phyloP scores from a whole-genome alignment of 2,888 invertebrate species.

The Seira sanloemensis region DNA sequence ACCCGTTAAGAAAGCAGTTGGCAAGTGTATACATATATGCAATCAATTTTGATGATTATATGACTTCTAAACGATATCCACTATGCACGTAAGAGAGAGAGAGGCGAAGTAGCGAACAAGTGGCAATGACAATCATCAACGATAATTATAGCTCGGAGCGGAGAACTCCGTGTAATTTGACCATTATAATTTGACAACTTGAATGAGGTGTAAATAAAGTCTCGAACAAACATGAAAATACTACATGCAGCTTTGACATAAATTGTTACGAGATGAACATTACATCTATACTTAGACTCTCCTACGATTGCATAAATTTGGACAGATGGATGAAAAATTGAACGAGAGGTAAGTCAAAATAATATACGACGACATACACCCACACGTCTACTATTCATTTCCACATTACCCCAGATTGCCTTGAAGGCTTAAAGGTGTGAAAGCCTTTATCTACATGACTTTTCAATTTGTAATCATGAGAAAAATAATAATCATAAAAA shows the following conservation, averaged over 20 bases:
- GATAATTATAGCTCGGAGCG: constrained; percentile 35
- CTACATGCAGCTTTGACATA: constrained; percentile 7
- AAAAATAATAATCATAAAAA: background rate
- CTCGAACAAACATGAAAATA: no score
- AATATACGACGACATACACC: background rate
- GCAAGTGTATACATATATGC: no score
- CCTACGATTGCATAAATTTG: no score
- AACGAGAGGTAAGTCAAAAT: no score
- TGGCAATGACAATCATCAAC: constrained; percentile 37
- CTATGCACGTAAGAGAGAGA: no score
- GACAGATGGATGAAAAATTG: no score
- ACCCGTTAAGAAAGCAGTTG: background rate
- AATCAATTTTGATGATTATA: background rate
- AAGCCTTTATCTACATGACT: background rate
- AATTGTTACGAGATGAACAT: no score
- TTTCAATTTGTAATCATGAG: background rate
- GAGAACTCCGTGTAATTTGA: constrained; percentile 28
- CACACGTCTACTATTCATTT: background rate
- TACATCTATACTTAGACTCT: no score
- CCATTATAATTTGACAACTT: constrained; percentile 40
- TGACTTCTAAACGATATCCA: background rate
- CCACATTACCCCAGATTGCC: no score
- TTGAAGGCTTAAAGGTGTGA: constrained; percentile 8
- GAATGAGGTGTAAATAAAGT: constrained; percentile 34
- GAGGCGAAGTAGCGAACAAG: background rate